These are phyloP conservation scores for Aphodius granarius DNA, from an alignment of 2,888 invertebrate species.

Conservation along the genomic window DNA sequence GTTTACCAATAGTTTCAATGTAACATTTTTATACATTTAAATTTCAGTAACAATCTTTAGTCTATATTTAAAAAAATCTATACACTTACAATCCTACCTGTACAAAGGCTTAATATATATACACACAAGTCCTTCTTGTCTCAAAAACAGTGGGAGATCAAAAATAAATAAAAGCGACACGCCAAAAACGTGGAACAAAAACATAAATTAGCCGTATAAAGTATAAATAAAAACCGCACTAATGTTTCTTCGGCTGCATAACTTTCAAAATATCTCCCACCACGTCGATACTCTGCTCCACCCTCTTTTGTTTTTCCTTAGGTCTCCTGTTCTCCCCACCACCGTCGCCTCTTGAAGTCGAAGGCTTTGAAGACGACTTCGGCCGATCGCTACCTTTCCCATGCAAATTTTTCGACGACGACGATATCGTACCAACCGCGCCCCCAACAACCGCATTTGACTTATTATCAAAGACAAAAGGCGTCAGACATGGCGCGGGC, in stretches of 20 bases:
- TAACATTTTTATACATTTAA: constrained; percentile 14
- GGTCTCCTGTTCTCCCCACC: constrained; percentile 12
- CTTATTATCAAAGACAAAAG: too few species aligned
- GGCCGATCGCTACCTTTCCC: too few species aligned
- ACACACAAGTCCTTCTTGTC: background rate
- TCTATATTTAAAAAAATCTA: constrained; percentile 10
- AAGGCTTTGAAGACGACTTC: background rate
- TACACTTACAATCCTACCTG: constrained; percentile 7
- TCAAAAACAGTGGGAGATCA: too few species aligned
- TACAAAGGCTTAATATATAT: background rate
- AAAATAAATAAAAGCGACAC: too few species aligned
- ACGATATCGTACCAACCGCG: too few species aligned
- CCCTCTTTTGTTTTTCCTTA: background rate
- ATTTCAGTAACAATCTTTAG: constrained; percentile 10
- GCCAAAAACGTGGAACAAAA: background rate
- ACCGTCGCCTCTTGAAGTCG: background rate
- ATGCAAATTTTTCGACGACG: too few species aligned
- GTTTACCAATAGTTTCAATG: constrained; percentile 1
- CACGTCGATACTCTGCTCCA: constrained; percentile 43
- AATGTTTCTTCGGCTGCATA: constrained; percentile 46
- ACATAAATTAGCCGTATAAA: constrained; percentile 4
- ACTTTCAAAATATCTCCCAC: constrained; percentile 52
- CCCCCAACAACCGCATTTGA: too few species aligned
- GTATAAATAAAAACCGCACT: constrained; percentile 4
- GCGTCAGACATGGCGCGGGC: too few species aligned